A percentile compares a stretch with the other conserved stretches of the same genome.
Evolutionary conservation across 2,797 vertebrate genomes (phyloP).

Genomic region (Pseudochromis fuscus): DNA sequence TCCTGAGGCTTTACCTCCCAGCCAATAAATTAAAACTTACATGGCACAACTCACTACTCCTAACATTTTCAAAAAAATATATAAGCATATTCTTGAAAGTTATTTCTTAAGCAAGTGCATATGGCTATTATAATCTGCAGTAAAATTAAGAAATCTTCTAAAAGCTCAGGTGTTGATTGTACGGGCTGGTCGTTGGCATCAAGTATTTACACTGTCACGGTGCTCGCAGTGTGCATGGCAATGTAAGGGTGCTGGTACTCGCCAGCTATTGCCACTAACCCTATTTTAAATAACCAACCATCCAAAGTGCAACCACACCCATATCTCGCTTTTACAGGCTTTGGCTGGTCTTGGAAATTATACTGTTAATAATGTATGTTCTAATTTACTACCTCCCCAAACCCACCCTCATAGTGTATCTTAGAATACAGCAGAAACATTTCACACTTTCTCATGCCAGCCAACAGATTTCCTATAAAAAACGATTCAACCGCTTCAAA

Average conservation of each 20-base stretch:
- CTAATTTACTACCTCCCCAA: conserved; percentile 73
- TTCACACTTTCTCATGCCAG: conserved; percentile 65
- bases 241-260: conserved; percentile 65
- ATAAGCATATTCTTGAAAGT: conserved; percentile 81
- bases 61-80: conserved; percentile 80
- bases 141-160: conserved; percentile 79
- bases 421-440: conserved; percentile 67
- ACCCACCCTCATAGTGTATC: conserved; percentile 67
- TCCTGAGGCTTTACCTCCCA: conserved; percentile 69
- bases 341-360: conserved; percentile 80
- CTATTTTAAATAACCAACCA: conserved; percentile 65
- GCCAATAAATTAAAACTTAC: conserved; percentile 72
- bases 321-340: conserved; percentile 75
- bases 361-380: conserved; percentile 73
- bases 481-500: conserved; percentile 61
- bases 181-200: conserved; percentile 78
- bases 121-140: conserved; percentile 84
- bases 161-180: conserved; percentile 84
- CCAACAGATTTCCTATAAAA: conserved; percentile 54
- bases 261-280: conserved; percentile 79
- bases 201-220: conserved; percentile 76
- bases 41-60: conserved; percentile 76
- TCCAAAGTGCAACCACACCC: conserved; percentile 76
- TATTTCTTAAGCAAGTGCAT: conserved; percentile 84
- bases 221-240: conserved; percentile 76